Evolutionary conservation across 1,140 invertebrate genomes (phyloP), one percentile per base, ranked within the genome.

Genomic region (Phocides pigmalion): DNA sequence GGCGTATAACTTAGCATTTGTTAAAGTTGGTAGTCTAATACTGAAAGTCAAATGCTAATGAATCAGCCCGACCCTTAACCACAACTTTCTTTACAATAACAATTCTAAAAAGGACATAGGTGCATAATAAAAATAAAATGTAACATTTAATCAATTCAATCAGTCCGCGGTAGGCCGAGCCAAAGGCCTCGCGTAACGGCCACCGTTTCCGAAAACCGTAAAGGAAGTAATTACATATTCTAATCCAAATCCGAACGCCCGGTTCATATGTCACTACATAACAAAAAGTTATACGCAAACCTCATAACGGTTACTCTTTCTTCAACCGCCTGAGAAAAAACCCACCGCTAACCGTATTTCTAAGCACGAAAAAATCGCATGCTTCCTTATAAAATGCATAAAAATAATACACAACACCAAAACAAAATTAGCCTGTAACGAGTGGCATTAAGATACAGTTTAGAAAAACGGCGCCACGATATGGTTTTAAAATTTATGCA

Each of bases 171-270:
- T 17, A 44, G 53, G 39, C 41, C 54, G 64, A 39, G 37, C 32
- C 66, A 14, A 9, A 53, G 32, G 66, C 17, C 44, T 44, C 35
- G 65, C 35, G 49, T 76, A 81, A 76, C 74, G 75, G 72, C 72
- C 76, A 80, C 74, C 79, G 79, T 87, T 89, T 91, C 87, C 89
- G 79, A 84, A 90, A 82, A 81, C 70, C 85, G 81, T 88, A 84
- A 84, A 91, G 87, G 89, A 91, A 89, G 84, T 89, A 89, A 91
- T 91, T 89, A 89, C 86, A 87, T 90, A 90, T 90, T 88, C 88
- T 86, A 87, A 90, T 90, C 84, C 85, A 66, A 76, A 80, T 68
- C 81, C 76, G 66, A 54, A 65, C 69, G 70, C 71, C 75, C 85
- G 87, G 81, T 86, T 89, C 89, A 81, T 84, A 84, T 89, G 89